Evolutionary conservation across 2,888 invertebrate species (phyloP), one percentile per base, ranked within the genome.

Genomic region (Ypsolopha sequella): DNA sequence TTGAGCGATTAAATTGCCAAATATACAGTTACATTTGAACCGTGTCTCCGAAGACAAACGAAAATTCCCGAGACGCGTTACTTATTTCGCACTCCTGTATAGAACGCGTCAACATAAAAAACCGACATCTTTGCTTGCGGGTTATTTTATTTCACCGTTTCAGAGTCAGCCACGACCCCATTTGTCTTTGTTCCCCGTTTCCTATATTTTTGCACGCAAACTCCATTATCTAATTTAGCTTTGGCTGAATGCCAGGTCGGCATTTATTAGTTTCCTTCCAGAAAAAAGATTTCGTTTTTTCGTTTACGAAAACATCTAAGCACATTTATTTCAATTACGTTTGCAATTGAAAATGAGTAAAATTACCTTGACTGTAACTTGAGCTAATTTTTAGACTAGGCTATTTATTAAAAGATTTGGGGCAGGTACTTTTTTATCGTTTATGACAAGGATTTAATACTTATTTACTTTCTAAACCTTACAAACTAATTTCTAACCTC

Each of bases 141-240:
- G 73, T 77, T 80, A 82, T 80, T 84, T 82, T 81, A 81, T 82
- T 81, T 76, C 70, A 74, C 71, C 72, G 68, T 75, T 79, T 70
- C 78, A 74, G 75, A 78, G 73, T 75, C 76, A 77, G 68, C 79
- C 76, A 72, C 76, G 79, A 73, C 76, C 78, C 79, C 85, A 85
- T 85, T 85, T 84, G 84, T 85, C 85, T 85, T 84, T 86, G 85
- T 86, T 86, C 81, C 78, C 75, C 74, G 80, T 81, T 85, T 85
- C 81, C 82, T 86, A 85, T 86, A 84, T 85, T 86, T 86, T 86
- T 84, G 85, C 85, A 85, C 85, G 82, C 84, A 84, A 85, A 86
- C 80, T 85, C 85, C 85, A 86, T 86, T 86, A 86, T 85, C 84
- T 86, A 86, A 86, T 86, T 86, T 86, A 80, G 84, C 84, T 81